A percentile compares a stretch with the other conserved stretches of the same genome.
Conservation (phyloP, 2,113 vertebrate genomes). For the Leuciscus idus region DNA sequence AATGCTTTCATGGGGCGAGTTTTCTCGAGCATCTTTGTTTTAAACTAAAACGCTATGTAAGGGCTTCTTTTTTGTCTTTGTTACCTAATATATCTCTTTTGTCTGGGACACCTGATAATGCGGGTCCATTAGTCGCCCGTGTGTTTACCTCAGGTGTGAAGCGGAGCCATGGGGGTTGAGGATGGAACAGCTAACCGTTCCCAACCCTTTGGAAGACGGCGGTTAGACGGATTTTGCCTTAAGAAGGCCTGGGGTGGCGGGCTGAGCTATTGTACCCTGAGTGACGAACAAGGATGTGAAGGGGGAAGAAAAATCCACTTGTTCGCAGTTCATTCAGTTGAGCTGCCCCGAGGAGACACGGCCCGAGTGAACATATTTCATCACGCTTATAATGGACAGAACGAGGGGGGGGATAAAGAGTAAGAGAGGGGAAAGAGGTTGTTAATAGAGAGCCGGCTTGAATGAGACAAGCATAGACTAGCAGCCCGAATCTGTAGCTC, state of each 20-base stretch:
- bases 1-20: not conserved
- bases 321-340: constrained; percentile 32
- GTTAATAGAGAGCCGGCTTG: constrained; percentile 33
- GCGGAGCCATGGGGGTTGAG: constrained; percentile 53
- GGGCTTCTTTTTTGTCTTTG: constrained; percentile 66
- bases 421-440: constrained; percentile 10
- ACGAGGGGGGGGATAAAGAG: not conserved
- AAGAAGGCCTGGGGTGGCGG: constrained; percentile 39
- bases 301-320: constrained; percentile 36
- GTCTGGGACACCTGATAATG: constrained; percentile 66
- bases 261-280: constrained; percentile 47
- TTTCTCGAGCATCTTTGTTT: constrained; percentile 1
- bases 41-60: constrained; percentile 56
- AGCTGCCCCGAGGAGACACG: constrained; percentile 61
- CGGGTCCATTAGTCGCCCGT: constrained; percentile 69
- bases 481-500: constrained; percentile 48
- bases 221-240: constrained; percentile 56
- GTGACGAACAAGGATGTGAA: constrained; percentile 46
- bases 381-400: constrained; percentile 45
- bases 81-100: constrained; percentile 69
- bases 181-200: not conserved
- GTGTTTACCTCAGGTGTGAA: constrained; percentile 71
- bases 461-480: constrained; percentile 52
- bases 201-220: constrained; percentile 55
- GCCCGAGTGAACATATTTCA: constrained; percentile 57